Evolutionary conservation across 2,888 invertebrate species (phyloP), one percentile per base, ranked within the genome.

Genomic region (Trissoscelio sp.): DNA sequence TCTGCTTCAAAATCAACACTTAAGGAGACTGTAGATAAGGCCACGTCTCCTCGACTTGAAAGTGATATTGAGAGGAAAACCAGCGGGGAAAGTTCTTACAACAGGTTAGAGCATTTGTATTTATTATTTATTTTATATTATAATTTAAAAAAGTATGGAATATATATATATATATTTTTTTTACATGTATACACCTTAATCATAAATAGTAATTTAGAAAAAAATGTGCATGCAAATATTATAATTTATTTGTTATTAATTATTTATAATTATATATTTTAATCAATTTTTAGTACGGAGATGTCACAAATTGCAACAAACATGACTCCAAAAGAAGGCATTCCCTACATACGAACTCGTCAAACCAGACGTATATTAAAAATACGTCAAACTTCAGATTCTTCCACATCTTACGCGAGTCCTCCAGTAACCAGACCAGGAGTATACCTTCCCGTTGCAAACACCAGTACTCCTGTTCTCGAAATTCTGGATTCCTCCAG

Each of bases 351-450:
- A 16, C 74, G 82, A 0, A 82, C 84, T 7, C 72, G 79, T 28
- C 82, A 72, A 31, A 70, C 46, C 0, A 87, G 81, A 44, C 83
- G 69, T 6, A 78, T 83, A 11, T 73, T 85, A n/a, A 83, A 80
- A 53, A 83, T 86, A 4, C 85, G 81, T 14, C 89, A 91, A 2
- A 83, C 87, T 0, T 91, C 91, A 1, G 91, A 91, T 12, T 70
- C 83, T 7, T 91, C 91, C 6, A 91, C 91, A 0, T 90, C 90
- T 0, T 91, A 89, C 44, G 88, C 88, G 3, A 91, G 90, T 83
- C 88, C 88, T n/a, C 90, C 91, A 5, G 72, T 86, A 0, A 20
- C 83, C 2, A 85, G 75, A 0, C 83, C 86, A 3, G 86, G 83
- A 4, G 46, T 82, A 0, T 28, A 85, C 14, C 31, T 86, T n/a